phyloP scores from a whole-genome alignment of 1,140 invertebrate genomes.

The Aphidius gifuensis region DNA sequence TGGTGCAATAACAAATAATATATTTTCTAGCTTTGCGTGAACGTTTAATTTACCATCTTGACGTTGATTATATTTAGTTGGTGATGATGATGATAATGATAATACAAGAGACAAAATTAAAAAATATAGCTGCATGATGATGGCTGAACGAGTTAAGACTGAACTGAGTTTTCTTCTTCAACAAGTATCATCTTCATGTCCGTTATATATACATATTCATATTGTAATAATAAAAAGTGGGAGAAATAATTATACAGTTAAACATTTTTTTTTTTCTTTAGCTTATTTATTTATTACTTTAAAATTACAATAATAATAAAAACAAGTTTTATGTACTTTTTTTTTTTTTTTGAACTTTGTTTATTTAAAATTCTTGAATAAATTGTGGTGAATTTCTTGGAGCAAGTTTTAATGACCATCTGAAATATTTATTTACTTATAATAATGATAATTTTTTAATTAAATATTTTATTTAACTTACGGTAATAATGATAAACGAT shows the following conservation, averaged over 20 bases:
- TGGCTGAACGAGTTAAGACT: constrained; percentile 2
- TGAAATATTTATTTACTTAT: constrained; percentile 15
- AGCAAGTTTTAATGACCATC: constrained; percentile 27
- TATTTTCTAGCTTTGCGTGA: constrained; percentile 49
- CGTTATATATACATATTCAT: too few species aligned
- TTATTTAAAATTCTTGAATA: too few species aligned
- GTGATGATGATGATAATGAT: constrained; percentile 24
- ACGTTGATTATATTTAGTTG: constrained; percentile 49
- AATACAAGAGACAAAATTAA: background rate
- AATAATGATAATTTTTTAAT: background rate
- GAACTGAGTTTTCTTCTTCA: background rate
- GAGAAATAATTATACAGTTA: too few species aligned
- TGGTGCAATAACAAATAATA: constrained; percentile 44
- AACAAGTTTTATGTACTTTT: too few species aligned
- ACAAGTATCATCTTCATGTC: too few species aligned
- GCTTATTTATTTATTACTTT: too few species aligned
- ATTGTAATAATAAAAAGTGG: too few species aligned
- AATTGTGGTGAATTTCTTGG: constrained; percentile 13
- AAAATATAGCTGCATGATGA: constrained; percentile 12
- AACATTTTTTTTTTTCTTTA: too few species aligned
- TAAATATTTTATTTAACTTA: constrained; percentile 23
- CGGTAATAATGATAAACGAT: constrained; percentile 33
- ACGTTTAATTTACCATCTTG: constrained; percentile 52
- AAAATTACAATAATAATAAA: too few species aligned
- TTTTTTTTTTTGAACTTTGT: too few species aligned